Base-by-base conservation (phyloP, 2,113 vertebrate species). In the Nycticryphes semicollaris region DNA sequence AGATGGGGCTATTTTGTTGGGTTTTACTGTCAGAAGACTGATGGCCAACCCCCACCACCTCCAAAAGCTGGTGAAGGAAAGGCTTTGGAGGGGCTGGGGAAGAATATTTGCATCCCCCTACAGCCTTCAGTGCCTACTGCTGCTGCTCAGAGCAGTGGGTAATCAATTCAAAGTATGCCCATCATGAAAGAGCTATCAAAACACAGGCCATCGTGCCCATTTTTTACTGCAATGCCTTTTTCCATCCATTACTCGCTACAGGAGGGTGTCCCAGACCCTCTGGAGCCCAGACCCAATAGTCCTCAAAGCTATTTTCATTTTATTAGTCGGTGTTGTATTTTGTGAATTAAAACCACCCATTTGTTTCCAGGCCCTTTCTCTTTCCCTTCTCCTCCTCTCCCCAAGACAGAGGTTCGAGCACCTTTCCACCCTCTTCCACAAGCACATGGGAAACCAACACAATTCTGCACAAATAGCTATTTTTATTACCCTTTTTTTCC, bases 131-230 rank as follows among this genome's bases (percentile, higher is more conserved):
- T 2, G 6, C 4, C 43, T 9, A 16, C 15, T 3, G 50, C 37
- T 31, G 41, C 9, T 27, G 35, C 27, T 45, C 70, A 76, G 27
- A 83, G 80, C 45, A 53, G 47, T 1, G 17, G 48, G n/a, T 14
- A 48, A 69, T 25, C 63, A 77, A 83, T n/a, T 79, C 25, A 68
- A 76, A 75, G 31, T 3, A 9, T 2, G 1, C 3, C 60, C 19
- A 4, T 10, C 77, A 74, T 4, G 39, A 12, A 43, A 41, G 20
- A 85, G 59, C 64, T 30, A 41, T 8, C 12, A 28, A 30, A 67
- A 16, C 51, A 19, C 63, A 59, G 31, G 30, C 47, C 33, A 45
- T 19, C 0, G 1, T 0, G 27, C n/a, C 33, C 30, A 4, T 17
- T 72, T 77, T 53, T 45, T 2, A 33, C 25, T 3, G 28, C 30